Evolutionary conservation across 2,113 vertebrate genomes (phyloP), one percentile per base, ranked within the genome.

Genomic region (Vicugna pacos): DNA sequence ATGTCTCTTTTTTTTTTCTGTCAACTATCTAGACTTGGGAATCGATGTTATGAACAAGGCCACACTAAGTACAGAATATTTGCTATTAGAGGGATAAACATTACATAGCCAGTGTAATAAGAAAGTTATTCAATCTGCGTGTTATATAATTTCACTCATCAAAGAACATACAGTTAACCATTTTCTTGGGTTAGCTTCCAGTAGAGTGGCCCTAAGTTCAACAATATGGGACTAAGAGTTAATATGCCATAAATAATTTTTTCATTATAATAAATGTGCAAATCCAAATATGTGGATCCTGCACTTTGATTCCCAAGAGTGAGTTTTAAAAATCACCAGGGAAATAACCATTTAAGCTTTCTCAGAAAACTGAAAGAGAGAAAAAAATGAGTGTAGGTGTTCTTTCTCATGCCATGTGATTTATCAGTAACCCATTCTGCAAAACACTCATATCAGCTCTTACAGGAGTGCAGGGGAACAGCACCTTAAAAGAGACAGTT

Each of bases 151-250:
- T 79, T 70, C 38, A 10, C 28, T 81, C 50, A 62, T 69, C 69
- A n/a, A 60, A 72, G 32, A 62, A 97, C 89, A 26, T 9, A 56
- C 1, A 65, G n/a, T 69, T 32, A 77, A 22, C 28, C 15, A 35
- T 50, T 76, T 70, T 93, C 17, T 73, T 69, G 12, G 19, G 20
- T 58, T 62, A 69, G 20, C 15, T 72, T 54, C 73, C 17, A 54
- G 4, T 26, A 26, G 13, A 12, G 81, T 54, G 80, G 72, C 56
- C 69, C 89, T 75, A 93, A 96, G 86, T 95, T 77, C 73, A 91
- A 93, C 52, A 88, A 26, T 19, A 85, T 9, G 52, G 67, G 4
- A 79, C 48, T 82, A 86, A 89, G 91, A 90, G 24, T 65, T 79
- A 56, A 81, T 92, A 94, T 35, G 26, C 3, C 20, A 69, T 32